Conservation (phyloP, 2,888 invertebrate species). For the Elgonia sp. region DNA sequence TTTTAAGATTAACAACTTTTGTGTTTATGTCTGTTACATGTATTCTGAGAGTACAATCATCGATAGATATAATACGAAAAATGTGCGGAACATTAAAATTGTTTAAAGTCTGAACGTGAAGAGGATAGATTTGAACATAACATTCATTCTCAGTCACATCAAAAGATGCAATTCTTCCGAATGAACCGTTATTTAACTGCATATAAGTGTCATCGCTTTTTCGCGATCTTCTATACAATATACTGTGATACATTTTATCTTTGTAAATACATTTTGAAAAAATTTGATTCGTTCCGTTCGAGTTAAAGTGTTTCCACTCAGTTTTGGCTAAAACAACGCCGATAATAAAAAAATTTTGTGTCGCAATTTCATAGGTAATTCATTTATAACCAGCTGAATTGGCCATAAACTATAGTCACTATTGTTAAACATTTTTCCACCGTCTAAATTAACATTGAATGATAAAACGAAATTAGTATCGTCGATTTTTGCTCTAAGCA, state of each 20-base stretch:
- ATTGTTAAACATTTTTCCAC: conserved; percentile 24
- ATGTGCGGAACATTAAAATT: background rate
- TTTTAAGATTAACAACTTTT: conserved; percentile 26
- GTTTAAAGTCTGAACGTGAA: background rate
- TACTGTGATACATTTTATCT: conserved; percentile 12
- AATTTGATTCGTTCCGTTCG: conserved; percentile 5
- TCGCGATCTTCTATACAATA: conserved; percentile 11
- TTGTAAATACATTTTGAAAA: conserved; percentile 43
- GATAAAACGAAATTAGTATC: conserved; percentile 13
- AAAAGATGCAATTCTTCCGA: conserved; percentile 43
- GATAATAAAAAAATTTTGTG: conserved; percentile 31
- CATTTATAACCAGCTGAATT: conserved; percentile 23
- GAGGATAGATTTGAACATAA: background rate
- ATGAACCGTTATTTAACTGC: background rate
- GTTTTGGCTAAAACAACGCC: conserved; percentile 32
- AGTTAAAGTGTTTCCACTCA: conserved; percentile 11
- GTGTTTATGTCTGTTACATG: background rate
- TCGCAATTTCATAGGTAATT: conserved; percentile 44
- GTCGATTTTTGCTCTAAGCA: conserved; percentile 1
- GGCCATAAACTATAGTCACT: conserved; percentile 41
- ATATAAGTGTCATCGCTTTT: conserved; percentile 47
- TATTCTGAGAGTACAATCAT: background rate
- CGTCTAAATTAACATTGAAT: conserved; percentile 36
- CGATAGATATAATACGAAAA: conserved; percentile 13
- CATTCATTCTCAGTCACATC: background rate